Evolutionary conservation across 2,888 invertebrate genomes (phyloP).

Genomic region (Vandiemenella viatica): DNA sequence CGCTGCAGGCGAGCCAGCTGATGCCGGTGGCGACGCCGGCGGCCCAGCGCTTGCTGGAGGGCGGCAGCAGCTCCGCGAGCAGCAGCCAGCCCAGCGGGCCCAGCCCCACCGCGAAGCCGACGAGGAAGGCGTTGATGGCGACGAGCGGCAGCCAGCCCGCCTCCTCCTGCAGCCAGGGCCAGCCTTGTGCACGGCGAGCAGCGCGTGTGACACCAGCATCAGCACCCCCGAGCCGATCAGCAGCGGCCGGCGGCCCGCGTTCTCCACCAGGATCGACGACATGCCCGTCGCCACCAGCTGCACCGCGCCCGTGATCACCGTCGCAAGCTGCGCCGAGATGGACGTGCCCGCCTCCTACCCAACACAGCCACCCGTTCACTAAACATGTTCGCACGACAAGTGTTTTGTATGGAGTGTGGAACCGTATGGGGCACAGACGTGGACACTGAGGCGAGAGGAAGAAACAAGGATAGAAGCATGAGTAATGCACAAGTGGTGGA

Average conservation of each 20-base stretch:
- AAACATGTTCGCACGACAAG: no score
- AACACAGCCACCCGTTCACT: no score
- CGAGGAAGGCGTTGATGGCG: slow-evolving; percentile 40
- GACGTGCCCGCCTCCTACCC: no score
- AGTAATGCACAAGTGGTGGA: no score
- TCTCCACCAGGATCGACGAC: slow-evolving; percentile 1
- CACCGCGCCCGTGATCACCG: not conserved
- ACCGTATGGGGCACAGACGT: no score
- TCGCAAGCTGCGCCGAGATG: no score
- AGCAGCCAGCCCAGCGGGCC: slow-evolving; percentile 45
- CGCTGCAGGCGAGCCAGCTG: slow-evolving; percentile 39
- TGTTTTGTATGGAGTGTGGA: no score
- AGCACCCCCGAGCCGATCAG: not conserved
- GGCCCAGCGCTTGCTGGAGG: slow-evolving; percentile 37
- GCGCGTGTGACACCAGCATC: not conserved
- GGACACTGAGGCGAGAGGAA: no score
- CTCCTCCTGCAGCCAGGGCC: not conserved
- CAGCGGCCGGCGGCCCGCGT: slow-evolving; percentile 1
- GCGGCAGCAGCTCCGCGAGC: slow-evolving; percentile 43
- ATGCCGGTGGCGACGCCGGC: slow-evolving; percentile 40
- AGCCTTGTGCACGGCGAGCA: not conserved
- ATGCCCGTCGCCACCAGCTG: not conserved
- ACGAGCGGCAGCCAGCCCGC: slow-evolving; percentile 33
- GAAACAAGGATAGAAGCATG: no score
- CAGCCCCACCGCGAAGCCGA: slow-evolving; percentile 44